Base-by-base conservation (phyloP, 1,140 invertebrate genomes). In the Tachypleus tridentatus region DNA sequence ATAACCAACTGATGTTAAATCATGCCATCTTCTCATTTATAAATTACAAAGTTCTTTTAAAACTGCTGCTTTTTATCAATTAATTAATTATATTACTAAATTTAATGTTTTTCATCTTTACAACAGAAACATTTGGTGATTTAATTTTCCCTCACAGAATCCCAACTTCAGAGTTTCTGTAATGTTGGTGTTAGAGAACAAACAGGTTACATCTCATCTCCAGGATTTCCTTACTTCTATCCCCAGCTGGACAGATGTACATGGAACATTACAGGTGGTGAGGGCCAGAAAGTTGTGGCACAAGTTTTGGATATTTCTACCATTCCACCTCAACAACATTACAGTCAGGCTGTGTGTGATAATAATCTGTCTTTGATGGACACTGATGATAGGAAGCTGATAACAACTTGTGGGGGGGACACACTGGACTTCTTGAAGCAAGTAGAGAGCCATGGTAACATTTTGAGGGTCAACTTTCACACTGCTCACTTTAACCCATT, bases 191-290 rank as follows among this genome's bases (percentile, higher is more conserved):
- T 29, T 29, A 29, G 29, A 29, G 29, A 29, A 29, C 29, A 29
- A 29, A 29, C 29, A 29, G 84, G 83, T 3, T 84, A 83, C 72
- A 77, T 84, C 50, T 77, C 80, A 29, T 83, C 80, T 62, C 82
- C 83, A 0, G 83, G 83, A 1, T 85, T 84, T 74, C 83, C 84
- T 0, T 77, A 81, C 70, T 84, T 79, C 74, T 84, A 84, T 72
- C 76, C 84, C 3, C 69, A 69, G 29, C 63, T 66, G 5, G 10
- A 7, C 3, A 54, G 65, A 3, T 85, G 83, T 72, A 73, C 74
- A 10, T 84, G 83, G 82, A 76, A 74, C 51, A 73, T 85, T 4
- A 73, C 70, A 11, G 80, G 76, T 1, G 70, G 79, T 48, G 73
- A 74, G 4, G 78, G 81, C 60, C 82, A 84, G 71, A 74, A 73